Evolutionary conservation across 2,888 invertebrate species (phyloP).

Genomic region (Chromoteleia sp.): DNA sequence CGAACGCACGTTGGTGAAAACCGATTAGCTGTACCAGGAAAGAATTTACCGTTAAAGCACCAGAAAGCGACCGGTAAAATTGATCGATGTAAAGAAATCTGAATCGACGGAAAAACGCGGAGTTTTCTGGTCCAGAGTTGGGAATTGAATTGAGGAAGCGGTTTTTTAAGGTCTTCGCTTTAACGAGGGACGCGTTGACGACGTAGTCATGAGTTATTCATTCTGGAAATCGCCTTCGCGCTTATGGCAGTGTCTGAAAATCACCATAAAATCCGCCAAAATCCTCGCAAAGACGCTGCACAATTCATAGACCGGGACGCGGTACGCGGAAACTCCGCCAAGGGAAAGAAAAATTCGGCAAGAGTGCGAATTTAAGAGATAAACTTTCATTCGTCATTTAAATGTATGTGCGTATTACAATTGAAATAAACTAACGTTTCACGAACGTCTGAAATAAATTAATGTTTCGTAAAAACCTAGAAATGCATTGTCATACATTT

Average conservation of each 20-base stretch:
- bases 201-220: constrained; percentile 72
- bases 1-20: no score
- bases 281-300: constrained; percentile 73
- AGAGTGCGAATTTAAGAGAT: constrained; percentile 35
- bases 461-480: neutral
- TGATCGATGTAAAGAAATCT: constrained; percentile 26
- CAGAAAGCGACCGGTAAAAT: constrained; percentile 11
- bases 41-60: no score
- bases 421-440: constrained; percentile 16
- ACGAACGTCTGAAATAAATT: neutral
- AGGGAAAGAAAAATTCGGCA: constrained; percentile 40
- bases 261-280: constrained; percentile 73
- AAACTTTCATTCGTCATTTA: constrained; percentile 43
- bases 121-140: neutral
- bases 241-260: constrained; percentile 64
- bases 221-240: constrained; percentile 69
- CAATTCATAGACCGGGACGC: constrained; percentile 68
- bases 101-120: constrained; percentile 31
- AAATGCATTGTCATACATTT: no score
- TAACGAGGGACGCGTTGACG: constrained; percentile 61
- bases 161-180: constrained; percentile 42
- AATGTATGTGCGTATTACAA: constrained; percentile 21
- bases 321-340: neutral
- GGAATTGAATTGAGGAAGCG: constrained; percentile 27
- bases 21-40: no score